A percentile compares a stretch with the other conserved stretches of the same genome.
Conservation (phyloP, 2,797 vertebrate species). For the Chaunax sp. region DNA sequence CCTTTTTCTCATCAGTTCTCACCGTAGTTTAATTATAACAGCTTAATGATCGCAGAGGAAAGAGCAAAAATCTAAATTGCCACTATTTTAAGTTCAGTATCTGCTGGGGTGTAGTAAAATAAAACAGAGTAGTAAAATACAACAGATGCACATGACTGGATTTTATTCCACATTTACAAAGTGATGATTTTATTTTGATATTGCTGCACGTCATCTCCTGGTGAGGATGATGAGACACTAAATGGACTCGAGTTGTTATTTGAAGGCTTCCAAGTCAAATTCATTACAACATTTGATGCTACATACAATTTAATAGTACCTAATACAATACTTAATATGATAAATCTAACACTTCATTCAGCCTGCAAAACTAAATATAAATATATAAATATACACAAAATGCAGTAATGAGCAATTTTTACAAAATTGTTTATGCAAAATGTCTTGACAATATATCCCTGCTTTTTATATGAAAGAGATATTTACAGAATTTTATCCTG, state of each 20-base stretch:
- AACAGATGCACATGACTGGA: neutral
- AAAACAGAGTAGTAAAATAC: too few relatives aligned
- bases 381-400: conserved; percentile 71
- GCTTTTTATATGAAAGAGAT: conserved; percentile 32
- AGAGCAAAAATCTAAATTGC: neutral
- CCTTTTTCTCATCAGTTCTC: too few relatives aligned
- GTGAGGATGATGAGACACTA: conserved; percentile 17
- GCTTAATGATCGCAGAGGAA: too few relatives aligned
- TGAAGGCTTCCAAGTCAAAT: neutral
- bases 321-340: conserved; percentile 1
- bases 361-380: conserved; percentile 25
- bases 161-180: conserved; percentile 10
- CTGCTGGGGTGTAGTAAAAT: neutral
- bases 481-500: conserved; percentile 44
- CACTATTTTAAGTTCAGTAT: neutral
- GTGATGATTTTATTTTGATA: conserved; percentile 35
- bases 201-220: conserved; percentile 17
- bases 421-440: conserved; percentile 9
- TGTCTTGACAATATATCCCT: conserved; percentile 21
- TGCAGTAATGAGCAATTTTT: conserved; percentile 15
- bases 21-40: too few relatives aligned
- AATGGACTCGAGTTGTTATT: neutral
- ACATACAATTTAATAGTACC: conserved; percentile 8
- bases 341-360: conserved; percentile 18
- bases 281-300: conserved; percentile 16